Conservation (phyloP, 1,140 invertebrate genomes). For the Saccostrea cuccullata region DNA sequence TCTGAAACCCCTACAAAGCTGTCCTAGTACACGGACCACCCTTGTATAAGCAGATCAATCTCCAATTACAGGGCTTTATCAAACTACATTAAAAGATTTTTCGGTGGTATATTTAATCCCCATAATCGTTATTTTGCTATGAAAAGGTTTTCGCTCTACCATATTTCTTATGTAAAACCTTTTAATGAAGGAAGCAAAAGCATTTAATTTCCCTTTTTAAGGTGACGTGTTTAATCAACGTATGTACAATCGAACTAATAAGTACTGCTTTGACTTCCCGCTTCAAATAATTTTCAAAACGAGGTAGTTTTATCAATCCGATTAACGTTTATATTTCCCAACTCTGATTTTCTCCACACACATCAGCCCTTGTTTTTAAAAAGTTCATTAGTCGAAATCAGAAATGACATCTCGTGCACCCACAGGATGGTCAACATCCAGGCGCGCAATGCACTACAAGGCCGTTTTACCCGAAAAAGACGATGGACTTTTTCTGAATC, state of each 20-base stretch:
- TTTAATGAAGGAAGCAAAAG: too few species aligned
- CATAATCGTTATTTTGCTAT: too few species aligned
- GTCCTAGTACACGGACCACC: not conserved
- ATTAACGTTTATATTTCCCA: not conserved
- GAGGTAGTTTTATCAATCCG: not conserved
- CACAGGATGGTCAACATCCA: constrained; percentile 15
- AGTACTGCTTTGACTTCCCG: not conserved
- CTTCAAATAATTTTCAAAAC: not conserved
- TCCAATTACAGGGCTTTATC: not conserved
- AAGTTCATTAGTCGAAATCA: not conserved
- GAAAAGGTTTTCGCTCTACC: too few species aligned
- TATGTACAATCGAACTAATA: not conserved
- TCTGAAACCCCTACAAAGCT: not conserved
- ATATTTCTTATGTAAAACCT: too few species aligned
- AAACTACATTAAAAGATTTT: not conserved
- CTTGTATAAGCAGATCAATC: not conserved
- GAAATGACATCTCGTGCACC: constrained; percentile 28
- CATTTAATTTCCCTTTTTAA: too few species aligned
- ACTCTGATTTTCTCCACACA: too few species aligned
- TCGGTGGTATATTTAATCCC: too few species aligned
- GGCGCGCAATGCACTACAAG: constrained; percentile 2
- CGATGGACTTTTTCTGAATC: not conserved
- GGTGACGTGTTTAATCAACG: too few species aligned
- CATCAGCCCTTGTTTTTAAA: not conserved
- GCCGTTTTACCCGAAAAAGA: not conserved